Percentiles rank a stretch among this genome's conserved stretches.
phyloP scores from a whole-genome alignment of 2,797 vertebrate species.

The Amazona finschi region DNA sequence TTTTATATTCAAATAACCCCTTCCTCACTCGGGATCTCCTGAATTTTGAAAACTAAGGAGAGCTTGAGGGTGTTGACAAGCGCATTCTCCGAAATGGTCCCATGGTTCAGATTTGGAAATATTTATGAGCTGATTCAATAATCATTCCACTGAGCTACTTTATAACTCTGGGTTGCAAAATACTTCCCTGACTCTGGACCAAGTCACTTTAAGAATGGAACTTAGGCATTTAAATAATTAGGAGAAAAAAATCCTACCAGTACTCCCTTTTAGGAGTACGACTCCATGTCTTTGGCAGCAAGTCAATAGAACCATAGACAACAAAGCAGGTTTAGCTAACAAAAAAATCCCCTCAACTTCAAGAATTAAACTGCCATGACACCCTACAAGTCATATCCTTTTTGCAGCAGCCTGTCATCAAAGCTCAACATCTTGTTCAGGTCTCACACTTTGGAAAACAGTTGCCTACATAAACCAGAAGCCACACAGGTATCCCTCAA shows the following conservation, averaged over 20 bases:
- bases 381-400: fast-evolving
- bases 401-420: neutral
- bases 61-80: neutral
- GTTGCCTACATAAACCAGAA: neutral
- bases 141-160: neutral
- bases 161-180: neutral
- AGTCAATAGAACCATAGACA: neutral
- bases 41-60: neutral
- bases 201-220: neutral
- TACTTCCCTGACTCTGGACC: neutral
- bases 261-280: neutral
- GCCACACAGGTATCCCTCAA: neutral
- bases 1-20: neutral
- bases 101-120: neutral
- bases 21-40: neutral
- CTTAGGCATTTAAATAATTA: neutral
- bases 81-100: neutral
- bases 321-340: neutral
- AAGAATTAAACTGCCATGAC: neutral
- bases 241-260: neutral
- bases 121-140: neutral
- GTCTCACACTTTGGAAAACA: neutral
- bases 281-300: neutral
- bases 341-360: neutral
- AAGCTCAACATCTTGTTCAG: neutral